Evolutionary conservation across 2,888 invertebrate species (phyloP).

Genomic region (Tribolium freemani): DNA sequence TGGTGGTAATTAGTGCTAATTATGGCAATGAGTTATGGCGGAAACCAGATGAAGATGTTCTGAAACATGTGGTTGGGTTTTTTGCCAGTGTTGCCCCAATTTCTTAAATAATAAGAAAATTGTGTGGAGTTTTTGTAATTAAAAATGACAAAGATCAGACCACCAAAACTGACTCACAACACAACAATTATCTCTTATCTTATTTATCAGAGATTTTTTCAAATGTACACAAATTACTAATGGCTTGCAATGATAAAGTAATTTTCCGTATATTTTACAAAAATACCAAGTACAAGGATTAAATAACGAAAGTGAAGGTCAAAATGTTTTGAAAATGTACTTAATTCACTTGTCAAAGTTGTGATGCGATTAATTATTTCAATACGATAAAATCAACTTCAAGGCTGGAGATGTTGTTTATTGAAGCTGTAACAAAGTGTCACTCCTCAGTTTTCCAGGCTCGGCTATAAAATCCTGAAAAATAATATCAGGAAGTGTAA

Average conservation of each 20-base stretch:
- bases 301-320: neutral
- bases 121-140: neutral
- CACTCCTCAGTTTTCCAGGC: no score
- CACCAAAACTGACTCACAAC: neutral
- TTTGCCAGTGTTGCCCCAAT: no score
- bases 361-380: constrained; percentile 17
- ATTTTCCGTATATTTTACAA: neutral
- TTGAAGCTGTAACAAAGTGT: neutral
- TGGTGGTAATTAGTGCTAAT: constrained; percentile 5
- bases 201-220: neutral
- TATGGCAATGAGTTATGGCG: neutral
- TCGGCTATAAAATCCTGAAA: no score
- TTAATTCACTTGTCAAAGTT: constrained; percentile 24
- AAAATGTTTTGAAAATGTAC: constrained; percentile 14
- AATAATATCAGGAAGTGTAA: no score
- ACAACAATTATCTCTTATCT: neutral
- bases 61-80: no score
- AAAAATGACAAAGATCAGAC: neutral
- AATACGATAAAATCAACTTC: constrained; percentile 20
- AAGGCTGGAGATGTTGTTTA: constrained; percentile 5
- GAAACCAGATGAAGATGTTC: neutral
- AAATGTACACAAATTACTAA: no score
- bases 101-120: no score
- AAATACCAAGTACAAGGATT: neutral
- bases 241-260: neutral